These are phyloP conservation scores for Pseudachorutes palmiensis DNA, from an alignment of 1,140 invertebrate species.

Conservation along the genomic window DNA sequence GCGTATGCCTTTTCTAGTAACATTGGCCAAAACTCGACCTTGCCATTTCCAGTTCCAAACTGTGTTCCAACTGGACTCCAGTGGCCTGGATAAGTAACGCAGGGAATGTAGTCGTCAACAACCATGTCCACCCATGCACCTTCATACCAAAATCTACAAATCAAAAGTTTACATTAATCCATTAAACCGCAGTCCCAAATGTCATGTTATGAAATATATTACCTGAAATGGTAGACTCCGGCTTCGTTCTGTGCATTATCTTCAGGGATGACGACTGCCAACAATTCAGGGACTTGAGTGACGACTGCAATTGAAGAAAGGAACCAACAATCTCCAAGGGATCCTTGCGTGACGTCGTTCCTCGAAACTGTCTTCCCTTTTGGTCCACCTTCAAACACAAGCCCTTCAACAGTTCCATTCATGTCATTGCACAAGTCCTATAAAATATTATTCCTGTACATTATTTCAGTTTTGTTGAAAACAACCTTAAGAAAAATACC, in stretches of 20 bases:
- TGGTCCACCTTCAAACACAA: background rate
- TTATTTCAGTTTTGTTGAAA: background rate
- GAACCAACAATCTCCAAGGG: background rate
- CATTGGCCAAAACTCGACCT: background rate
- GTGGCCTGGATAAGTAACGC: background rate
- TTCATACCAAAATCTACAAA: constrained; percentile 3
- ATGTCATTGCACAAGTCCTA: background rate
- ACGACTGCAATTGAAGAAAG: background rate
- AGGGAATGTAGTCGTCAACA: background rate
- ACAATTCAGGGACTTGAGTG: background rate
- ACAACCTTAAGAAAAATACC: background rate
- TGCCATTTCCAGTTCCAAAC: background rate
- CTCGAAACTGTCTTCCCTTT: background rate
- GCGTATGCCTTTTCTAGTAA: background rate
- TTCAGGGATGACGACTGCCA: background rate
- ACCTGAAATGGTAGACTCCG: background rate
- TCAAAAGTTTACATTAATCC: too few species aligned
- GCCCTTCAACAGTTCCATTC: background rate
- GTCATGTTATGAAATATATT: background rate
- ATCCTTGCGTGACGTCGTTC: background rate
- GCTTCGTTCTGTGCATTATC: background rate
- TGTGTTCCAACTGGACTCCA: background rate
- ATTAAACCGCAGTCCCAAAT: background rate
- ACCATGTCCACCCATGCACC: constrained; percentile 1
- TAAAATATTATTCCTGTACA: background rate